These are phyloP conservation scores for Pantelozetes paolii DNA, from an alignment of 2,888 invertebrate species.

Conservation along the genomic window DNA sequence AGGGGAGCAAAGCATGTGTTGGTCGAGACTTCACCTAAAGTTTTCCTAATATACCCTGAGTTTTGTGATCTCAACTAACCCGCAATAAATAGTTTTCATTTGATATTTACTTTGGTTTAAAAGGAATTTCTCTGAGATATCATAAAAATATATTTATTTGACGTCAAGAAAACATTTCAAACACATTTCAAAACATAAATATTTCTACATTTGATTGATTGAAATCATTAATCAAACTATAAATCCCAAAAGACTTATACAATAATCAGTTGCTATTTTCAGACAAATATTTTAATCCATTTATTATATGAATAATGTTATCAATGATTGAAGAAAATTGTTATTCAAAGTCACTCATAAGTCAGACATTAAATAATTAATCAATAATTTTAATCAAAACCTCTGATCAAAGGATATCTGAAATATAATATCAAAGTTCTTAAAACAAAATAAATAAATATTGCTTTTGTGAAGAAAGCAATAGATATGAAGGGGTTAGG, in stretches of 20 bases:
- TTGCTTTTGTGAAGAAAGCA: not conserved
- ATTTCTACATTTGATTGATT: not conserved
- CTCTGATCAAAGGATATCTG: not conserved
- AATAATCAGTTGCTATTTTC: not conserved
- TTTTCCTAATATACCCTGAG: no score
- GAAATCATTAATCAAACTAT: not conserved
- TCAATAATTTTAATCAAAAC: not conserved
- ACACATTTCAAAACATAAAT: not conserved
- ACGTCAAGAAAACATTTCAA: no score
- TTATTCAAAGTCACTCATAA: not conserved
- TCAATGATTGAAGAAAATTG: not conserved
- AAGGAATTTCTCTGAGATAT: no score
- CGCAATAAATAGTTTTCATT: no score
- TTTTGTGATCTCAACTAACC: no score
- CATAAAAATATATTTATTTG: no score
- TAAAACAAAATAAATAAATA: not conserved
- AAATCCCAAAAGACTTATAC: not conserved
- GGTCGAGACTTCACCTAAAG: no score
- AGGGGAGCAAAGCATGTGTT: no score
- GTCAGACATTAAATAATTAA: not conserved
- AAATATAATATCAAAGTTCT: not conserved
- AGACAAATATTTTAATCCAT: conserved; percentile 1
- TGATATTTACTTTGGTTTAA: no score
- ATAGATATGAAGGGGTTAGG: no score
- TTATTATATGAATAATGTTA: not conserved